Evolutionary conservation across 2,113 vertebrate species (phyloP).

Genomic region (Dermatemys mawii): DNA sequence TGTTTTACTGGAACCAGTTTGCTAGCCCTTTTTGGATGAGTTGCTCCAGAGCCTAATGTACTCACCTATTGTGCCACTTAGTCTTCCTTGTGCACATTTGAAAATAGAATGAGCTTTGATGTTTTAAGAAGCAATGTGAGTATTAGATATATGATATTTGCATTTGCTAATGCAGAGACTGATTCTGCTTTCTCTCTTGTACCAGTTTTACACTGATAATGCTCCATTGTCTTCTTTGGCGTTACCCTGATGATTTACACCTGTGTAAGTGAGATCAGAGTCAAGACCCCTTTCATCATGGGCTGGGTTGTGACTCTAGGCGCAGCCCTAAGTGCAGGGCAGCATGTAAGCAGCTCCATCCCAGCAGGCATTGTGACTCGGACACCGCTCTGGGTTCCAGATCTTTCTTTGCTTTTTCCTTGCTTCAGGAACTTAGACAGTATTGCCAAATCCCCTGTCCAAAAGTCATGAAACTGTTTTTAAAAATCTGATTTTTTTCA

Average conservation of each 20-base stretch:
- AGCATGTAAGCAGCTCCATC: not conserved
- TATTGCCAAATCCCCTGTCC: not conserved
- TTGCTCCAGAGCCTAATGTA: fast-evolving
- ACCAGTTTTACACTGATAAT: not conserved
- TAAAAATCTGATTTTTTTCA: not conserved
- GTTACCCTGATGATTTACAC: not conserved
- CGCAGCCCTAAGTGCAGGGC: not conserved
- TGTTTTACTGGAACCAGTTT: not conserved
- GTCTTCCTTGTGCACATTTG: not conserved
- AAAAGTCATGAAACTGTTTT: not conserved
- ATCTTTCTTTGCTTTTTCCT: not conserved
- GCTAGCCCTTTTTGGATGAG: not conserved
- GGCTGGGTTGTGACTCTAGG: not conserved
- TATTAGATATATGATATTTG: not conserved
- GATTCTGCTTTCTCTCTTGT: not conserved
- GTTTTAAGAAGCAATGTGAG: not conserved
- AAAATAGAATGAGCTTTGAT: not conserved
- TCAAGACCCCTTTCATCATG: not conserved
- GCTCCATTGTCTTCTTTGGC: not conserved
- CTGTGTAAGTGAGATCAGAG: not conserved
- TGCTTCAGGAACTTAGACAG: not conserved
- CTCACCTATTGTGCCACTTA: not conserved
- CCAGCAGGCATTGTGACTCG: not conserved
- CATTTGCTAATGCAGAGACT: not conserved
- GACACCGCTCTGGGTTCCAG: not conserved